Evolutionary conservation across 2,113 vertebrate species (phyloP).

Genomic region (Nycticebus coucang): DNA sequence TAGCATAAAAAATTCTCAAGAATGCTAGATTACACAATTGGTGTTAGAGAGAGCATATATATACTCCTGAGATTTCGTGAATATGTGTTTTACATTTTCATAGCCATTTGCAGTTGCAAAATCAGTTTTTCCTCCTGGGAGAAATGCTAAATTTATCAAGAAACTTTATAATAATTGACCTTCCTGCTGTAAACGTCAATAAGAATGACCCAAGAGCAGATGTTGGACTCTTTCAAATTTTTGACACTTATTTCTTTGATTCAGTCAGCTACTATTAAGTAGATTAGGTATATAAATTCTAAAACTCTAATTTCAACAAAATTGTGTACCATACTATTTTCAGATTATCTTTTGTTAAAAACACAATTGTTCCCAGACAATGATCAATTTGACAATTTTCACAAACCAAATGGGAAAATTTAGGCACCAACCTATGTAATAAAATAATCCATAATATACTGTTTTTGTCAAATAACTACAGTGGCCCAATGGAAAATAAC

Average conservation of each 20-base stretch:
- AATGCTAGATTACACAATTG: neutral
- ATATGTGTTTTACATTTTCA: slow-evolving; percentile 21
- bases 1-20: neutral
- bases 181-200: slow-evolving; percentile 29
- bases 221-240: slow-evolving; percentile 15
- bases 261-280: slow-evolving; percentile 39
- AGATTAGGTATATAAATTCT: slow-evolving; percentile 4
- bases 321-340: neutral
- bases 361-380: neutral
- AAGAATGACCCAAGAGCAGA: slow-evolving; percentile 34
- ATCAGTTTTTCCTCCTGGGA: neutral
- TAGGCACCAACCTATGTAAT: neutral
- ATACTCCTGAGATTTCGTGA: neutral
- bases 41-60: neutral
- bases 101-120: neutral
- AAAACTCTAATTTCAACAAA: slow-evolving; percentile 1
- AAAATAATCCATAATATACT: neutral
- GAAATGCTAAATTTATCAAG: slow-evolving; percentile 45
- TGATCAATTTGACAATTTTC: slow-evolving; percentile 8
- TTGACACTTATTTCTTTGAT: slow-evolving; percentile 28
- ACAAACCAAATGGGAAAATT: neutral
- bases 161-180: slow-evolving; percentile 47
- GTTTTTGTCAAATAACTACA: neutral
- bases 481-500: neutral
- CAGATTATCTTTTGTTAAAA: neutral